A percentile compares a stretch with the other conserved stretches of the same genome.
phyloP scores from a whole-genome alignment of 2,113 vertebrate species.

The Callionymus lyra region DNA sequence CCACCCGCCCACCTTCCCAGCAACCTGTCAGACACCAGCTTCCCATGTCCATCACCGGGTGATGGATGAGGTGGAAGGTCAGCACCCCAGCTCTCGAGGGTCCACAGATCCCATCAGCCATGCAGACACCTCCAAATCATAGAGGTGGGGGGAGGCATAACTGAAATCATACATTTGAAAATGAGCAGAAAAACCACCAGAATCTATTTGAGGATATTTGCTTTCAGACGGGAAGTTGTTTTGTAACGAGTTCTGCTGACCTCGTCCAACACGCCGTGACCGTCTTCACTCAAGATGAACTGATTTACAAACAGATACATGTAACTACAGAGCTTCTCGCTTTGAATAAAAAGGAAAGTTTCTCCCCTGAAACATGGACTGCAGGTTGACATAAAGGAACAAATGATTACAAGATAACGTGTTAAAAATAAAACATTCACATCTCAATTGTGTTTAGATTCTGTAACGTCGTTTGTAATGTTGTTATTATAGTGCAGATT shows the following conservation, averaged over 20 bases:
- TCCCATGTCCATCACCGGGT: conserved; percentile 72
- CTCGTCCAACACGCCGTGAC: too few species aligned
- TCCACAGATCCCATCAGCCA: conserved; percentile 64
- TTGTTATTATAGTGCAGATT: too few species aligned
- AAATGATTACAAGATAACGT: too few species aligned
- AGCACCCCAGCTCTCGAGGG: conserved; percentile 62
- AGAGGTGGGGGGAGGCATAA: conserved; percentile 12
- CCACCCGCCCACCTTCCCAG: conserved; percentile 21
- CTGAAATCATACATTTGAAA: conserved; percentile 40
- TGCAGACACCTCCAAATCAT: conserved; percentile 56
- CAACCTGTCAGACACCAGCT: conserved; percentile 65
- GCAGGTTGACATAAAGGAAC: too few species aligned
- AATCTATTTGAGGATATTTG: conserved; percentile 2
- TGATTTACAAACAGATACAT: too few species aligned
- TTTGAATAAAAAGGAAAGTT: too few species aligned
- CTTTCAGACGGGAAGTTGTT: conserved; percentile 9
- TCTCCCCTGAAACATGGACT: too few species aligned
- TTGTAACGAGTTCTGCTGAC: neutral
- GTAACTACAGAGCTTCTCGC: too few species aligned
- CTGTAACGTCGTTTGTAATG: too few species aligned
- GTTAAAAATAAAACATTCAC: too few species aligned
- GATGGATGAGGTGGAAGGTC: conserved; percentile 77
- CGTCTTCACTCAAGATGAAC: too few species aligned
- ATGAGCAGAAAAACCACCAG: conserved; percentile 2
- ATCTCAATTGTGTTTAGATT: too few species aligned